Conservation (phyloP, 2,113 vertebrate species). For the Mesocricetus auratus region DNA sequence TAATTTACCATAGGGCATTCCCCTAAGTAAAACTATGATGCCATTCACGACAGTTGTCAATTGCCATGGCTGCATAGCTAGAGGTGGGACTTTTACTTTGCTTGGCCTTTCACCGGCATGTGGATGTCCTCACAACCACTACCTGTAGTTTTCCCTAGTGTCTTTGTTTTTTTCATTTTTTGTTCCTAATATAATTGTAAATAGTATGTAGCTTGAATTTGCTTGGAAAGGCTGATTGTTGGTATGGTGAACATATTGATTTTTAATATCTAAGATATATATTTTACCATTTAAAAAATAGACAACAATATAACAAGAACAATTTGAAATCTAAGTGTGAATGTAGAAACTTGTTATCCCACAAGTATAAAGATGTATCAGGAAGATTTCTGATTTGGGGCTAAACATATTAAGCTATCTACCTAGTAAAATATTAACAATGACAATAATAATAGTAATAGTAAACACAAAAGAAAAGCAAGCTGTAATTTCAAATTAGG, state of each 20-base stretch:
- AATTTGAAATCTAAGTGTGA: neutral
- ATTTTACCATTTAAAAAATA: neutral
- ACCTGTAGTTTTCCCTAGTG: neutral
- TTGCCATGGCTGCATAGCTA: too few relatives aligned
- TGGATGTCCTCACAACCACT: neutral
- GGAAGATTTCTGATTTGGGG: too few relatives aligned
- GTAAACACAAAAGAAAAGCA: neutral
- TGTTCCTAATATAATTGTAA: neutral
- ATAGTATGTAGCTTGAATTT: neutral
- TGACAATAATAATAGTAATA: neutral
- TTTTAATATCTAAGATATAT: neutral
- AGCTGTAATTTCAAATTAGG: neutral
- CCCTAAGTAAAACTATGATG: neutral
- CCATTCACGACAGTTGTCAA: neutral
- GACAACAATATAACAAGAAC: neutral
- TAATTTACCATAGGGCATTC: neutral
- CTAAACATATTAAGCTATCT: too few relatives aligned
- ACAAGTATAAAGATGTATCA: too few relatives aligned
- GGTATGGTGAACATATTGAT: neutral
- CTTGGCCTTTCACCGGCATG: neutral
- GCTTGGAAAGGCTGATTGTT: neutral
- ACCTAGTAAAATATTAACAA: neutral
- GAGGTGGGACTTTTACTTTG: neutral
- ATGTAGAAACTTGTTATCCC: neutral
- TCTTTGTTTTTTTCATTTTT: neutral